Conservation (phyloP, 35 echinoderm and acorn worm genomes). For the Diadema setosum region DNA sequence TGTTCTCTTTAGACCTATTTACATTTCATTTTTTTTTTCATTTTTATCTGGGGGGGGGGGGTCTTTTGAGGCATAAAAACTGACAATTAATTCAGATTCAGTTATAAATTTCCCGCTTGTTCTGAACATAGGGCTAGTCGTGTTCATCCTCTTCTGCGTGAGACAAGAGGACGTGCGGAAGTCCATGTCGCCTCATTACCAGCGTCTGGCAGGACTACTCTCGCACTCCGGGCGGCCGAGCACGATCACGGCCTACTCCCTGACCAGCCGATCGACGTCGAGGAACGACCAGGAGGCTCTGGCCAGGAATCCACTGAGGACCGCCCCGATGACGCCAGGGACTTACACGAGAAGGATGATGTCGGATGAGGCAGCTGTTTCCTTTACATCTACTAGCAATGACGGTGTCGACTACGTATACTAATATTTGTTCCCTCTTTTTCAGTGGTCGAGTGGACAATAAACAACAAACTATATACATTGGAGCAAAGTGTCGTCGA, state of each 20-base stretch:
- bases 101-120: not conserved
- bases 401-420: too few relatives aligned
- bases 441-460: too few relatives aligned
- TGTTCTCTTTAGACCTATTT: too few relatives aligned
- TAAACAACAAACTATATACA: too few relatives aligned
- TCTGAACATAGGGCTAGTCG: not conserved
- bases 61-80: too few relatives aligned
- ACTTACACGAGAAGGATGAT: not conserved
- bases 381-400: too few relatives aligned
- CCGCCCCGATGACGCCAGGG: not conserved
- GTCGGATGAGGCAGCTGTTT: too few relatives aligned
- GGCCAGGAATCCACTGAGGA: not conserved
- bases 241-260: not conserved
- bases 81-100: too few relatives aligned
- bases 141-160: not conserved
- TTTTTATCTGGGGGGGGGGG: too few relatives aligned
- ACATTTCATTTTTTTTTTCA: too few relatives aligned
- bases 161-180: conserved; percentile 30
- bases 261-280: not conserved
- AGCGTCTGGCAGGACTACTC: not conserved
- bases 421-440: too few relatives aligned
- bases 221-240: not conserved
- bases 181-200: not conserved
- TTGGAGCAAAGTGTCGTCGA: too few relatives aligned
- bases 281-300: not conserved